Evolutionary conservation across 2,797 vertebrate genomes (phyloP), one percentile per base, ranked within the genome.

Genomic region (Cynodonichthys magdalenae): DNA sequence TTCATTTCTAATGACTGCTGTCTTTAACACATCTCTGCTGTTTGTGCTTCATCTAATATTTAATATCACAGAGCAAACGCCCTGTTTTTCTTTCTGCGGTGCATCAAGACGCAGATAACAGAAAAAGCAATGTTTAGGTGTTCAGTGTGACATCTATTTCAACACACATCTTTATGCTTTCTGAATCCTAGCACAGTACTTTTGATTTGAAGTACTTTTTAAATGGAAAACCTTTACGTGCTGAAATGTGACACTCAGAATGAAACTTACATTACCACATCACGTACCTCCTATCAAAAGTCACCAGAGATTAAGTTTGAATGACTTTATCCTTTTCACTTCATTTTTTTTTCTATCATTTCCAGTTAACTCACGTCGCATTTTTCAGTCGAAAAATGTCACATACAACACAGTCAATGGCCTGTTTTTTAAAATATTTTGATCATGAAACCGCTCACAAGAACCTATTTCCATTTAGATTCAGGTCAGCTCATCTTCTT

Each of bases 401-500:
- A 46, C 11, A 36, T 44, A 45, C 15, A 44, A 58, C 51, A 39
- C 5, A 53, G 24, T 31, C 58, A 73, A 49, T 60, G 53, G 0
- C 12, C 48, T 47, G 15, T 34, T 49, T 69, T 71, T 66, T 50
- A 79, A 24, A 2, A 2, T 24, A 24, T 24, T 24, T 24, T 24
- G 24, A 59, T 64, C 51, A 56, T 53, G 71, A 67, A 66, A 75
- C 51, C 5, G 63, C 52, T 20, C 11, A 34, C 34, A 34, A 46
- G 60, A 81, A 52, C 58, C 55, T 77, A 59, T 85, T 85, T 90
- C 64, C 19, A 67, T 56, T 31, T 59, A 47, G 63, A 74, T 61
- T 31, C 0, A 52, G 83, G 80, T 84, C 76, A 81, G 44, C 65
- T 71, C 78, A 48, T 80, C 63, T 59, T 61, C 54, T 62, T 48